Conservation (phyloP, 2,888 invertebrate genomes). For the Amblyteles armatorius region DNA sequence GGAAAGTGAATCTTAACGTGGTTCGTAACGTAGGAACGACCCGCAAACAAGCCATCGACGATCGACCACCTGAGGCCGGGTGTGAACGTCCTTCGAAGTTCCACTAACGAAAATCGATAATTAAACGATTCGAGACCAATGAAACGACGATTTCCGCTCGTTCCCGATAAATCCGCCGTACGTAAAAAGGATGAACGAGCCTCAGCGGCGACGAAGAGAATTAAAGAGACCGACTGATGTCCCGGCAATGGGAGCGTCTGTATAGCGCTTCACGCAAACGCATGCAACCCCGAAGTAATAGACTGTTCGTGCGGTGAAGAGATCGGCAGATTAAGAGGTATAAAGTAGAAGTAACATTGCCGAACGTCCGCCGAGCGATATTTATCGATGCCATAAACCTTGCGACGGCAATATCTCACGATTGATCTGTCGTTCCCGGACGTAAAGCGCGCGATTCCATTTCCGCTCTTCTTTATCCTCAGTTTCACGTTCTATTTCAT, state of each 20-base stretch:
- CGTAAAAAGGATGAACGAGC: background rate
- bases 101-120: conserved; percentile 39
- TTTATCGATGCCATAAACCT: conserved; percentile 48
- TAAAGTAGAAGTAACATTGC: conserved; percentile 20
- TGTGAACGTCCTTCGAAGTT: background rate
- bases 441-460: conserved; percentile 13
- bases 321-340: background rate
- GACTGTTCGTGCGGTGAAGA: background rate
- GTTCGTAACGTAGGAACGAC: conserved; percentile 10
- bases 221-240: background rate
- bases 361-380: conserved; percentile 33
- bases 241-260: background rate
- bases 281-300: background rate
- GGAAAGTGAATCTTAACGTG: conserved; percentile 11
- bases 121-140: conserved; percentile 24
- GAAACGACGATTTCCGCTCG: conserved; percentile 19
- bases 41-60: background rate
- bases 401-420: conserved; percentile 35
- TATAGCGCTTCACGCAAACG: background rate
- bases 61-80: conserved; percentile 28
- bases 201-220: background rate
- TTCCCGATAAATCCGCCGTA: conserved; percentile 26
- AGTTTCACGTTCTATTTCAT: background rate
- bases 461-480: conserved; percentile 4
- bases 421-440: conserved; percentile 34